Base-by-base conservation (phyloP, 2,113 vertebrate genomes). In the Abramis brama region DNA sequence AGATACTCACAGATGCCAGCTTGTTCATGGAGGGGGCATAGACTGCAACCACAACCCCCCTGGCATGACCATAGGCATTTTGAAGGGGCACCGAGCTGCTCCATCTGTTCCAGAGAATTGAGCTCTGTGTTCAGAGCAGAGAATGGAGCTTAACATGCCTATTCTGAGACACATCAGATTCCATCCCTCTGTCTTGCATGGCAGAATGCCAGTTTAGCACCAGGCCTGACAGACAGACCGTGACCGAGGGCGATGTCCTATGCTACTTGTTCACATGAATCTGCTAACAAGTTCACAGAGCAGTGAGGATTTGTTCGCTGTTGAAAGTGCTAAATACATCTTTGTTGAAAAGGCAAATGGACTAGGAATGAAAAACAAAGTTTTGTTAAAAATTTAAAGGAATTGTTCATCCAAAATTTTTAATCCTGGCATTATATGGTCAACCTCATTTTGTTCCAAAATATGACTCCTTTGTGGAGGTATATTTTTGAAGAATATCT, bases 31-130 rank as follows among this genome's bases (percentile, higher is more conserved):
- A 78, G 62, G 77, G 81, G 82, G 52, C 64, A 77, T 81, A 74
- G 47, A 47, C 43, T 36, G 60, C 17, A 50, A 25, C 33, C 59
- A 50, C 75, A 62, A 36, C 52, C 81, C 81, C 86, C 75, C 33
- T 47, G 64, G 86, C 25, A 78, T 71, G 57, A 84, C 86, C 86
- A 57, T 59, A 66, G 68, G 82, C 81, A 55, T 73, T 45, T 68
- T 82, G 82, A 73, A 19, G 62, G 62, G 64, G 62, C 81, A 79
- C 86, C 62, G 36, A 75, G 50, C 50, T 57, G 75, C 75, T 84
- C 86, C 86, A 87, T 87, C 82, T 87, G 82, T 83, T 73, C 74
- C 81, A 27, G 80, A 52, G 73, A 79, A 78, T 59, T 62, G 55
- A 82, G 45, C 25, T 25, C 62, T 30, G 79, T 13, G 9, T 50